These are phyloP conservation scores for Rhinella marina DNA, from an alignment of 2,797 vertebrate species.

Conservation along the genomic window DNA sequence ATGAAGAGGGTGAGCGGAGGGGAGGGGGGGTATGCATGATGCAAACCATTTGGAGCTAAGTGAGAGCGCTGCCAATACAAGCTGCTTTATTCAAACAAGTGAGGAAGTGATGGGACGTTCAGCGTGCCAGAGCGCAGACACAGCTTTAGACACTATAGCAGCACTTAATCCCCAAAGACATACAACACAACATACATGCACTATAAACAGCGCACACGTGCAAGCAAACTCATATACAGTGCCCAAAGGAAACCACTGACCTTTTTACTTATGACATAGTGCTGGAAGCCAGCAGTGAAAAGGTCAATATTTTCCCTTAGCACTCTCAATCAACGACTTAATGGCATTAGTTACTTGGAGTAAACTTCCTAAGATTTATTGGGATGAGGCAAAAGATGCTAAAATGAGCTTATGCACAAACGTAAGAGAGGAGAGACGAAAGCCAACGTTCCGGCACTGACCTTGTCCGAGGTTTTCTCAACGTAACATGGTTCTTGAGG, in stretches of 20 bases:
- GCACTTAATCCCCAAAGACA: constrained; percentile 63
- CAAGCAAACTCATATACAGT: constrained; percentile 31
- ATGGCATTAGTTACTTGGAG: constrained; percentile 87
- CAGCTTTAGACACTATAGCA: constrained; percentile 63
- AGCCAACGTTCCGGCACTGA: constrained; percentile 78
- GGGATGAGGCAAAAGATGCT: constrained; percentile 73
- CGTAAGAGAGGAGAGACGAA: constrained; percentile 62
- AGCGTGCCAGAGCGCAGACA: constrained; percentile 91
- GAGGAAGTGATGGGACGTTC: constrained; percentile 99
- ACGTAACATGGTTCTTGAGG: constrained; percentile 98
- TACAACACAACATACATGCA: constrained; percentile 47
- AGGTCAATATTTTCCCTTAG: constrained; percentile 99
- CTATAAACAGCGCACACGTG: constrained; percentile 4
- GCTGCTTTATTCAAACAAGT: constrained; percentile 99
- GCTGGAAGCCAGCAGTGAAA: constrained; percentile 93
- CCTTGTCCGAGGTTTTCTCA: constrained; percentile 89
- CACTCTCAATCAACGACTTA: constrained; percentile 95
- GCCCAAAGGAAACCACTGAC: constrained; percentile 77
- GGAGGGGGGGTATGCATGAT: constrained; percentile 95
- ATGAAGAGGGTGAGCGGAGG: constrained; percentile 74
- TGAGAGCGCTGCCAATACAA: constrained; percentile 95
- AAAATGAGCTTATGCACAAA: constrained; percentile 70
- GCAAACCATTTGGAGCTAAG: constrained; percentile 99
- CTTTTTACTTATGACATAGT: constrained; percentile 82
- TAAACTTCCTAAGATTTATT: constrained; percentile 92